Evolutionary conservation across 2,113 vertebrate genomes (phyloP).

Genomic region (Pseudonaja textilis): DNA sequence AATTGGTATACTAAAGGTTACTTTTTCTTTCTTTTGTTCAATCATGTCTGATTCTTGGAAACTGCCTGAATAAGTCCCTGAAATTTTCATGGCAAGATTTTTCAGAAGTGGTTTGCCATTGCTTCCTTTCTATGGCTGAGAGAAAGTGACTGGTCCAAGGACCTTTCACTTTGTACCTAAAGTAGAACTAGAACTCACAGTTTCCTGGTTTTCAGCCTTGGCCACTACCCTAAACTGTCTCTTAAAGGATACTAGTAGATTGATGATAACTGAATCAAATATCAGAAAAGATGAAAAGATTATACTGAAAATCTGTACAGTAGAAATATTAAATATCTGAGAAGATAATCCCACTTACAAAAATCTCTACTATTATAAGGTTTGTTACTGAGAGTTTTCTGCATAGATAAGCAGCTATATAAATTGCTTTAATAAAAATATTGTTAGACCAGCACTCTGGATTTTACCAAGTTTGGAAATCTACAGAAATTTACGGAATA

Average conservation of each 20-base stretch:
- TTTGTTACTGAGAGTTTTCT: neutral
- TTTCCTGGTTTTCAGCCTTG: neutral
- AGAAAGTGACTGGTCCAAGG: no score
- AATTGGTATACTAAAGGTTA: neutral
- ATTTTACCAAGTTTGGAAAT: neutral
- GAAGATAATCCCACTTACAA: neutral
- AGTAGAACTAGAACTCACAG: neutral
- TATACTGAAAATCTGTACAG: neutral
- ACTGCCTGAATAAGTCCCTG: neutral
- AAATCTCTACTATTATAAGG: neutral
- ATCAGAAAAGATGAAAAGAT: neutral
- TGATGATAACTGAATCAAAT: neutral
- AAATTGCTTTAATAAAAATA: neutral
- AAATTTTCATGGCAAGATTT: neutral
- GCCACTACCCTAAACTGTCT: neutral
- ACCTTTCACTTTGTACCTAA: no score
- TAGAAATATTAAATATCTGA: neutral
- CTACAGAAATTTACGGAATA: neutral
- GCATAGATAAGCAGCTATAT: neutral
- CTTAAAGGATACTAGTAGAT: neutral
- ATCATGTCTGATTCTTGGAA: neutral
- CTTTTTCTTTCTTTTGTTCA: neutral
- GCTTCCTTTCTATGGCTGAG: no score
- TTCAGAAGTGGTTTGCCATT: no score
- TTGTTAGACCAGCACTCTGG: neutral